Conservation (phyloP, 2,888 invertebrate genomes). For the Beris chalybata region DNA sequence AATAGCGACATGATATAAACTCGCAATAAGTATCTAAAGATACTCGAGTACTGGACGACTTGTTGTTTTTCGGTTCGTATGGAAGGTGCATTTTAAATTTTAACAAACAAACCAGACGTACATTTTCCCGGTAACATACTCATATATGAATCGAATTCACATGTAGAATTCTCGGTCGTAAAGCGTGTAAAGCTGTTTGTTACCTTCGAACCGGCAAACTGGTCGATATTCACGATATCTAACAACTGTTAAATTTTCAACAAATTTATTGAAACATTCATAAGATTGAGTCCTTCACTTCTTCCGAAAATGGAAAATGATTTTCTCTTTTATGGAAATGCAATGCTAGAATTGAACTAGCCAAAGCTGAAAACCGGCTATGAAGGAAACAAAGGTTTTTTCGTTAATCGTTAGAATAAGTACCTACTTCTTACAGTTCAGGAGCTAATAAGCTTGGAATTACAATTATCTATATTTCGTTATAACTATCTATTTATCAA, state of each 20-base stretch:
- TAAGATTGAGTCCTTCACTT: background rate
- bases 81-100: slow-evolving; percentile 25
- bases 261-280: slow-evolving; percentile 20
- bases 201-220: too few relatives aligned
- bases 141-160: background rate
- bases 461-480: too few relatives aligned
- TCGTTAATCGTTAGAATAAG: too few relatives aligned
- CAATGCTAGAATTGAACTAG: too few relatives aligned
- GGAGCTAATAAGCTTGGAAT: too few relatives aligned
- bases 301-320: background rate
- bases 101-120: slow-evolving; percentile 17
- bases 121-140: slow-evolving; percentile 9
- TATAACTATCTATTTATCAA: too few relatives aligned
- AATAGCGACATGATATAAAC: background rate
- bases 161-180: background rate
- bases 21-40: slow-evolving; percentile 3
- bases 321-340: too few relatives aligned
- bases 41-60: background rate
- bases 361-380: too few relatives aligned
- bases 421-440: too few relatives aligned
- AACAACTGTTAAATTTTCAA: slow-evolving; percentile 19
- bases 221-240: too few relatives aligned
- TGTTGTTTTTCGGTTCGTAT: slow-evolving; percentile 14
- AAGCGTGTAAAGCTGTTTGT: too few relatives aligned
- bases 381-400: too few relatives aligned